Evolutionary conservation across 1,140 invertebrate genomes (phyloP).

Genomic region (Tetraneura akinire): DNA sequence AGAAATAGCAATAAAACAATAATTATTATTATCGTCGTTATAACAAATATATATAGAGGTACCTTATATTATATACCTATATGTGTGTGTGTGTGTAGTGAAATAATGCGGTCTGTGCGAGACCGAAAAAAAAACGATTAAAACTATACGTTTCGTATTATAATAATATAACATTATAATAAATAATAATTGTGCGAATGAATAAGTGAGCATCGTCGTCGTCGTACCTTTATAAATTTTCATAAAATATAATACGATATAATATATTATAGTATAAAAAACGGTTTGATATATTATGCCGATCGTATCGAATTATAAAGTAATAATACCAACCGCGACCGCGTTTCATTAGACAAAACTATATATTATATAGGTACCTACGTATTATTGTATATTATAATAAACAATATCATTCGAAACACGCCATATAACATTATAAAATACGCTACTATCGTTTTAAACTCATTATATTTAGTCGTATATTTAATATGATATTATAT

Average conservation of each 20-base stretch:
- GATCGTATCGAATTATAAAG: constrained; percentile 34
- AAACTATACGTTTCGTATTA: constrained; percentile 26
- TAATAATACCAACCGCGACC: not conserved
- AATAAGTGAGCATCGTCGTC: constrained; percentile 30
- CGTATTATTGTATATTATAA: constrained; percentile 6
- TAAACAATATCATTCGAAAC: constrained; percentile 20
- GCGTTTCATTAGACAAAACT: not conserved
- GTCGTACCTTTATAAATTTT: not conserved
- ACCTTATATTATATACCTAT: not conserved
- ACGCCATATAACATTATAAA: too few species aligned
- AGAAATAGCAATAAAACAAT: constrained; percentile 27
- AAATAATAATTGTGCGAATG: too few species aligned
- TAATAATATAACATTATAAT: not conserved
- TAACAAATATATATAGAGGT: too few species aligned
- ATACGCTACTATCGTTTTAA: not conserved
- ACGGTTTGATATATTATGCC: not conserved
- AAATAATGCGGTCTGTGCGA: constrained; percentile 14
- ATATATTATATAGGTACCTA: not conserved
- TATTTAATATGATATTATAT: not conserved
- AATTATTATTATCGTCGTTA: constrained; percentile 30
- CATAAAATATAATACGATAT: too few species aligned
- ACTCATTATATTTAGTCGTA: constrained; percentile 5
- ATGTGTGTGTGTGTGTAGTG: too few species aligned
- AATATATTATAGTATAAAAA: too few species aligned
- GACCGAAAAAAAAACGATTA: constrained; percentile 28